Percentiles rank a stretch among this genome's conserved stretches.
These are phyloP conservation scores for Mallotus villosus DNA, from an alignment of 2,797 vertebrate species.

Conservation along the genomic window DNA sequence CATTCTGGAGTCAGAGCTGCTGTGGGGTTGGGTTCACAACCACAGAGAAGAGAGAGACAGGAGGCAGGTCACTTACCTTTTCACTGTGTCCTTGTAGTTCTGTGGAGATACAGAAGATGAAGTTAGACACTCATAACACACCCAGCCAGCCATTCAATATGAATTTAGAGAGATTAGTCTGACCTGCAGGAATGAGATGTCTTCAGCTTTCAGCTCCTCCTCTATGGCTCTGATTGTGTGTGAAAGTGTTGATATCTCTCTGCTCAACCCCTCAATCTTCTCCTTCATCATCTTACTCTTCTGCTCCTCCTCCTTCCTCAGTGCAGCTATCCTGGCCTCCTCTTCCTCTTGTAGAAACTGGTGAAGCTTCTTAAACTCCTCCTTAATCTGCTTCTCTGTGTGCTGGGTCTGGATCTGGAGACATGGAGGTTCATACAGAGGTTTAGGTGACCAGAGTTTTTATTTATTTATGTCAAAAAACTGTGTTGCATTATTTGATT, in stretches of 20 bases:
- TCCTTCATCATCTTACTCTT: neutral
- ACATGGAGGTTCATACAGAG: neutral
- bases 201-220: neutral
- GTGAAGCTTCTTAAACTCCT: neutral
- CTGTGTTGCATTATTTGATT: neutral
- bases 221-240: too few species aligned
- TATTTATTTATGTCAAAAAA: neutral
- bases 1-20: too few species aligned
- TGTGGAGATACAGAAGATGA: too few species aligned
- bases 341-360: neutral
- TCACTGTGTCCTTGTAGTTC: too few species aligned
- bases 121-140: too few species aligned
- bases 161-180: neutral
- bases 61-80: too few species aligned
- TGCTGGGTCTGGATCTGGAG: neutral
- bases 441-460: neutral
- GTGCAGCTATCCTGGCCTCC: constrained; percentile 1
- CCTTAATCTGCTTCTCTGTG: neutral
- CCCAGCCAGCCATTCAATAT: too few species aligned
- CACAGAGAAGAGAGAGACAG: too few species aligned
- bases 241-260: neutral
- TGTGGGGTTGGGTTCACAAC: too few species aligned
- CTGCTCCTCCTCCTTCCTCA: neutral
- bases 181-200: constrained; percentile 3
- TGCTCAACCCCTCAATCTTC: neutral